Evolutionary conservation across 2,888 invertebrate species (phyloP).

Genomic region (Heliconius sara): DNA sequence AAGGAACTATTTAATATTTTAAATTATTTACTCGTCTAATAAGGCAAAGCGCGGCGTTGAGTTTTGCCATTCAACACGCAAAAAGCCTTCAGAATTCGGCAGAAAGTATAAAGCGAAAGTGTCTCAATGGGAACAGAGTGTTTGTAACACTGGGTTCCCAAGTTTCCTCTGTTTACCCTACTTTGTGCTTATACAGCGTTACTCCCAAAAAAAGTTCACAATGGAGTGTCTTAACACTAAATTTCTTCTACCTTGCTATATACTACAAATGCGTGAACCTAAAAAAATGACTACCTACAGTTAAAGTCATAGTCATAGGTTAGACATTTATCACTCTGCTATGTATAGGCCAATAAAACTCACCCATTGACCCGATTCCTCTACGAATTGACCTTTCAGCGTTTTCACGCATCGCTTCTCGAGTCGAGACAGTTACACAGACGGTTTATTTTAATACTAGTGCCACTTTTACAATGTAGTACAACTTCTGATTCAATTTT

Average conservation of each 20-base stretch:
- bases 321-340: constrained; percentile 1
- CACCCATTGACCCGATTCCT: constrained; percentile 24
- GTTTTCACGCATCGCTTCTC: constrained; percentile 27
- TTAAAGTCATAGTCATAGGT: neutral
- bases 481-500: neutral
- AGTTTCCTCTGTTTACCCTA: no score
- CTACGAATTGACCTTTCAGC: constrained; percentile 28
- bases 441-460: constrained; percentile 13
- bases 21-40: neutral
- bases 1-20: neutral
- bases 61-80: neutral
- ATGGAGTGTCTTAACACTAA: neutral
- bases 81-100: neutral
- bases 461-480: neutral
- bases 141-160: no score
- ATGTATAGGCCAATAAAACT: constrained; percentile 26
- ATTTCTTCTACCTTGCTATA: neutral
- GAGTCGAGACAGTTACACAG: constrained; percentile 17
- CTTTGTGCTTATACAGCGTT: no score
- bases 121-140: no score
- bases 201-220: no score
- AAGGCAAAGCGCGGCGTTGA: neutral
- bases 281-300: neutral
- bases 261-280: neutral
- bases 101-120: neutral